Evolutionary conservation across 2,888 invertebrate species (phyloP), one percentile per base, ranked within the genome.

Genomic region (Tribolium freemani): DNA sequence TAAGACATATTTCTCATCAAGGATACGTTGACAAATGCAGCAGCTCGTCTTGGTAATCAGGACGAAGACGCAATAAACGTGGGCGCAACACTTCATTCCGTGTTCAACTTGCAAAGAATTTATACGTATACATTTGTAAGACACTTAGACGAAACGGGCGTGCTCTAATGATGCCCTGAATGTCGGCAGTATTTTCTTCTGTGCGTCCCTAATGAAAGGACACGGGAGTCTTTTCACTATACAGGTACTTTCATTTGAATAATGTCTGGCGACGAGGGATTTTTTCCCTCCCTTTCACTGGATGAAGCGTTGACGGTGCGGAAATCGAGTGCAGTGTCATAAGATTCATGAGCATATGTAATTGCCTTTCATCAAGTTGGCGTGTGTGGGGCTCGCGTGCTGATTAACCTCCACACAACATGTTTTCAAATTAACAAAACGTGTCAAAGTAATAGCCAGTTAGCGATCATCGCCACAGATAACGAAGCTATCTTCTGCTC

Each of bases 101-200:
- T 75, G 79, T 78, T 79, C 80, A 80, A 78, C 78, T 79, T 54
- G 78, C 79, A 80, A 81, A 80, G 81, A 81, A 81, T 80, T 81
- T 80, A 80, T 81, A 81, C 79, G 80, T 80, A 78, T 80, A 78
- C 81, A 81, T 80, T 80, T 80, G 80, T 80, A 79, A 77, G 79
- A 79, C 78, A 78, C 77, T 81, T 80, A 80, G 77, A 77, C 76
- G 77, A 75, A 81, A 81, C 79, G 80, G 80, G 77, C 76, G 74
- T 75, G 75, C 75, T 77, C 75, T 80, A 78, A 80, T 79, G 79
- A 80, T 75, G 76, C 76, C 74, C 76, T 75, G 70, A 75, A 73
- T 73, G 73, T 69, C 69, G 66, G 69, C 64, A 69, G 69, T 73
- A 73, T 73, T 73, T 73, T 70, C 73, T 73, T 70, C 53, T 53